phyloP scores from a whole-genome alignment of 2,113 vertebrate species.

The Stegastes partitus region DNA sequence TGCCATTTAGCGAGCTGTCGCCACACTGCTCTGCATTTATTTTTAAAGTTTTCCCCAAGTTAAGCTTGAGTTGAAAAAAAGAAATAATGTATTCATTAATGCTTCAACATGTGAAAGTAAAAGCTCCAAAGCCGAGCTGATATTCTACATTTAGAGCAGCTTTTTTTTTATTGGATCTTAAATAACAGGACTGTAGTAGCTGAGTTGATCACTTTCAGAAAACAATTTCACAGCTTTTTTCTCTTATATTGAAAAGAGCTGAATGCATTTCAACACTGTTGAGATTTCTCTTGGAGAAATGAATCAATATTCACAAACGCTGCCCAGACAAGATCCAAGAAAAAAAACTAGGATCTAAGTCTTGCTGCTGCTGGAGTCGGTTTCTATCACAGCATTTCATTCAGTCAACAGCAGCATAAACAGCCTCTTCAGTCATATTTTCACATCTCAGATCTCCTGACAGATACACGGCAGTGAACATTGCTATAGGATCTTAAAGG shows the following conservation, averaged over 20 bases:
- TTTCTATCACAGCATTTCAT: conserved; percentile 3
- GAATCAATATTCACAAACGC: background rate
- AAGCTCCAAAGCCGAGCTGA: background rate
- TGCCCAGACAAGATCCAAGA: background rate
- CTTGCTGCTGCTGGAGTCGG: background rate
- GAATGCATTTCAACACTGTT: background rate
- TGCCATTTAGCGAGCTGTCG: conserved; percentile 35
- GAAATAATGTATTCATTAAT: conserved; percentile 23
- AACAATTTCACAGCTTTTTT: background rate
- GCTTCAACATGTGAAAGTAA: conserved; percentile 1
- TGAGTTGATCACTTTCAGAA: background rate
- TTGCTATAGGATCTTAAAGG: conserved; percentile 19
- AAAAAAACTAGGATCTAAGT: background rate
- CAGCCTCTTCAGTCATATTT: background rate
- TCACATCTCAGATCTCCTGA: conserved; percentile 21
- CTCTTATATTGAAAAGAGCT: background rate
- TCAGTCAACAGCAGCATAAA: background rate
- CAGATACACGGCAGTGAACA: conserved; percentile 36
- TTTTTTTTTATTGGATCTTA: conserved; percentile 2
- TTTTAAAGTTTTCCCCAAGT: conserved; percentile 28
- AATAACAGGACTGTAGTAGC: background rate
- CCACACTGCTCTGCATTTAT: conserved; percentile 13
- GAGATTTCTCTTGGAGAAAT: conserved; percentile 15
- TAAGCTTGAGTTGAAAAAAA: background rate
- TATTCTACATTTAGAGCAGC: conserved; percentile 6